These are phyloP conservation scores for Pteropus alecto DNA, from an alignment of 2,113 vertebrate species.

Conservation along the genomic window DNA sequence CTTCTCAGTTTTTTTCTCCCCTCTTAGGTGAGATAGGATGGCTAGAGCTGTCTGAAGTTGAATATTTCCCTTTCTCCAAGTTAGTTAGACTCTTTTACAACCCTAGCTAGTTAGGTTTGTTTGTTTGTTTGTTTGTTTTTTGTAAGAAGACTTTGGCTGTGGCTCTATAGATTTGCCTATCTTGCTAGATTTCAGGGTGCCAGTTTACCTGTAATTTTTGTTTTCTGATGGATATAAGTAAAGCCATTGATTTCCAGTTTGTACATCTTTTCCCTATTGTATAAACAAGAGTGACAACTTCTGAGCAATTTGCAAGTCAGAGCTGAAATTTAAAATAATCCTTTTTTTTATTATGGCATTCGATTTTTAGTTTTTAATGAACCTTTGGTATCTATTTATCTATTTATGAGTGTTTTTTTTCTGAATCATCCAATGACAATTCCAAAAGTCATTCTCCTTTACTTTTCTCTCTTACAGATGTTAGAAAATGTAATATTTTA, in stretches of 20 bases:
- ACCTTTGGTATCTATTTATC: neutral
- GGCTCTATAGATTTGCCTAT: neutral
- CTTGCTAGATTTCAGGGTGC: neutral
- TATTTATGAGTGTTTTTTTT: neutral
- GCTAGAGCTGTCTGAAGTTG: neutral
- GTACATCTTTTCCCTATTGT: neutral
- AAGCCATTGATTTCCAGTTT: neutral
- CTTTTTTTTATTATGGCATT: neutral
- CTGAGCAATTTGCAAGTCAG: neutral
- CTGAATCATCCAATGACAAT: neutral
- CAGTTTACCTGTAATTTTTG: neutral
- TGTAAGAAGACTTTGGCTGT: neutral
- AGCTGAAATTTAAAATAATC: neutral
- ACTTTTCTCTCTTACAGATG: neutral
- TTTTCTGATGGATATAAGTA: neutral
- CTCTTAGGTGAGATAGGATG: neutral
- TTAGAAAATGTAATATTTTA: neutral
- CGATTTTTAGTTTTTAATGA: neutral
- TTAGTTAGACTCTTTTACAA: neutral
- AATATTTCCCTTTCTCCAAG: neutral
- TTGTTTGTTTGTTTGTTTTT: too few relatives aligned
- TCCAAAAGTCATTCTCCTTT: neutral
- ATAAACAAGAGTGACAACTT: neutral
- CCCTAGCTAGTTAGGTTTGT: too few relatives aligned
- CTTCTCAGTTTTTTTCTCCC: neutral